Base-by-base conservation (phyloP, 2,797 vertebrate species). In the Mormyrus hasselquistii region DNA sequence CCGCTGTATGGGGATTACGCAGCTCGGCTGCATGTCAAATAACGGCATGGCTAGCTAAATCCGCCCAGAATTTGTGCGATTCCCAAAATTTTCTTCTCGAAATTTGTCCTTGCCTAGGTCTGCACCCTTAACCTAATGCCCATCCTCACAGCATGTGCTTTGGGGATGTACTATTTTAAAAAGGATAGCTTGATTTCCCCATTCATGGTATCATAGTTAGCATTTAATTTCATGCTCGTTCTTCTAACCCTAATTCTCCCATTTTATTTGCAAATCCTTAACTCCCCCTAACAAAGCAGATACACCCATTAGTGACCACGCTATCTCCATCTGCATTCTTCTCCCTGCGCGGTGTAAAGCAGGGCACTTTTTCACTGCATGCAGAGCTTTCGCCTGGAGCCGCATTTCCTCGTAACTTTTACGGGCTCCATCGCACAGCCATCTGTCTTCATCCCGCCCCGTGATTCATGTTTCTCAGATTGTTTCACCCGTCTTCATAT, bases 401-500 rank as follows among this genome's bases (percentile, higher is more conserved):
- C 19, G 76, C 41, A 82, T 82, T 82, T 82, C 41, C 76, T 82
- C 19, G 8, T 22, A 44, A 47, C 76, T 82, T 82, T 73, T 47
- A 82, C 19, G 41, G 19, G 38, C 76, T 44, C 76, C 76, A 47
- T 47, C 19, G 41, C 76, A 44, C 76, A 47, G 19, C 76, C 76
- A 82, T 82, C 76, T 82, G 76, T 82, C 76, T 82, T 82, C 41
- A 82, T 82, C 41, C 76, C 41, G 76, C 41, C 69, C 34, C 76
- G 41, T 82, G 76, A 82, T 82, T 82, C 76, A 82, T 47, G 76
- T 82, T 82, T 47, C 16, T 82, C 76, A 82, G 38, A 82, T 82
- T 82, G 76, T 82, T 82, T 82, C 76, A 47, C 38, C 76, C 34
- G 41, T 79, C 73, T 44, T 79, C 73, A 79, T 41, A 82, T 47